Percentiles rank a stretch among this genome's conserved stretches.
These are phyloP conservation scores for Genyomyrus donnyi DNA, from an alignment of 2,113 vertebrate species.

Conservation along the genomic window DNA sequence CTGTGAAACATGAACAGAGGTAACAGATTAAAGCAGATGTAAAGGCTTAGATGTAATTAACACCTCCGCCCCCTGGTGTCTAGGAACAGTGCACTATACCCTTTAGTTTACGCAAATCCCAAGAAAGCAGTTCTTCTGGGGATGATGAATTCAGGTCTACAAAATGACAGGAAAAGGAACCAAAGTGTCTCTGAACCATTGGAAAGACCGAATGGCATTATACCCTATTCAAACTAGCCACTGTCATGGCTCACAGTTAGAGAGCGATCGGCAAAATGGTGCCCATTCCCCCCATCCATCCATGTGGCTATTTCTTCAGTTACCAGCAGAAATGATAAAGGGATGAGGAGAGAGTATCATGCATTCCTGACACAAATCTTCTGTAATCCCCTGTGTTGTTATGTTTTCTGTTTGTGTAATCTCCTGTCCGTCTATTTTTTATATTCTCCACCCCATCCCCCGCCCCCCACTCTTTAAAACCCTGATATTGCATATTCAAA, in stretches of 20 bases:
- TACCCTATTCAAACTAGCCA: neutral
- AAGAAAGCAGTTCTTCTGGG: neutral
- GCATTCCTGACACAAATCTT: conserved; percentile 28
- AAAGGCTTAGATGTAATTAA: neutral
- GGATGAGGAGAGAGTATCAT: conserved; percentile 20
- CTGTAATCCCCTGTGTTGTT: conserved; percentile 25
- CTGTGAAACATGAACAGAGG: neutral
- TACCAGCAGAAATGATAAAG: conserved; percentile 16
- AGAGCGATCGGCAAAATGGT: neutral
- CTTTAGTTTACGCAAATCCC: too few species aligned
- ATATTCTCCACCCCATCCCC: neutral
- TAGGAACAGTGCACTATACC: neutral
- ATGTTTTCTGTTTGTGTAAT: conserved; percentile 7
- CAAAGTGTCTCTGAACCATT: neutral
- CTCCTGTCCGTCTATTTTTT: conserved; percentile 13
- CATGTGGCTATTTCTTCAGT: neutral
- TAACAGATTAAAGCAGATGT: neutral
- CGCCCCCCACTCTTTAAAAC: neutral
- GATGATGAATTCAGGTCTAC: neutral
- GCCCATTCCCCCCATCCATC: neutral
- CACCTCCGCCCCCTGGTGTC: neutral
- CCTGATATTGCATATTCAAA: neutral
- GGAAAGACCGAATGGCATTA: neutral
- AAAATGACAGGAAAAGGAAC: neutral
- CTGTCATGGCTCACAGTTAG: neutral